Percentiles rank a stretch among this genome's conserved stretches.
Evolutionary conservation across 92 coral and sea anemone genomes (phyloP).

Genomic region (Epizoanthus ramosus): DNA sequence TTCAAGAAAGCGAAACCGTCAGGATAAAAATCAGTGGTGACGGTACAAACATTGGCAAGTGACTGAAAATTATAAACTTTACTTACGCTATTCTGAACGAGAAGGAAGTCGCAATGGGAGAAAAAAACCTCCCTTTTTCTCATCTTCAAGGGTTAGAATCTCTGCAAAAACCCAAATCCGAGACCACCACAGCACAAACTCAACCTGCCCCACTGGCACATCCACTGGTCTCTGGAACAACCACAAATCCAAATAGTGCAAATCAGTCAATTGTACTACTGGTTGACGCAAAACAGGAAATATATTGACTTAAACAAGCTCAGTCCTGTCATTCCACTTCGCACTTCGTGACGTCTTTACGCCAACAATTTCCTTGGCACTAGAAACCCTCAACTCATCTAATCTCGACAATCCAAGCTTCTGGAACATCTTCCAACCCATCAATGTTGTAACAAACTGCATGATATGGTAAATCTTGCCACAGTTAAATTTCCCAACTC

Average conservation of each 20-base stretch:
- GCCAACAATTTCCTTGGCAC: conserved; percentile 13
- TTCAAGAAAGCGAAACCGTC: not conserved
- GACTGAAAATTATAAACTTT: conserved; percentile 51
- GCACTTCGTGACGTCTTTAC: conserved; percentile 5
- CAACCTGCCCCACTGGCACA: no score
- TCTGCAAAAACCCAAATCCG: no score
- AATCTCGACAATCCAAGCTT: conserved; percentile 10
- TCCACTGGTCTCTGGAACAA: no score
- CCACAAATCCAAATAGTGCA: no score
- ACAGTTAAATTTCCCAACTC: no score
- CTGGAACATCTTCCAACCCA: not conserved
- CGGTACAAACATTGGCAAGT: conserved; percentile 59
- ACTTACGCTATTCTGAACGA: conserved; percentile 62
- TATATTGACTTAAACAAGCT: not conserved
- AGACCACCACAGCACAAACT: no score
- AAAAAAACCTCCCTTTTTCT: no score
- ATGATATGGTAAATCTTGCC: not conserved
- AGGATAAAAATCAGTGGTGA: conserved; percentile 56
- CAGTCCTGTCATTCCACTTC: conserved; percentile 4
- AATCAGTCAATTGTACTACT: not conserved
- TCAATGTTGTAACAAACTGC: not conserved
- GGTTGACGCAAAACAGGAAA: conserved; percentile 14
- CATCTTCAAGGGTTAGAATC: no score
- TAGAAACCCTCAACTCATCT: not conserved
- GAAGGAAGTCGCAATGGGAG: conserved; percentile 56